These are phyloP conservation scores for Tanaodytes sp. DNA, from an alignment of 2,888 invertebrate genomes.

Conservation along the genomic window DNA sequence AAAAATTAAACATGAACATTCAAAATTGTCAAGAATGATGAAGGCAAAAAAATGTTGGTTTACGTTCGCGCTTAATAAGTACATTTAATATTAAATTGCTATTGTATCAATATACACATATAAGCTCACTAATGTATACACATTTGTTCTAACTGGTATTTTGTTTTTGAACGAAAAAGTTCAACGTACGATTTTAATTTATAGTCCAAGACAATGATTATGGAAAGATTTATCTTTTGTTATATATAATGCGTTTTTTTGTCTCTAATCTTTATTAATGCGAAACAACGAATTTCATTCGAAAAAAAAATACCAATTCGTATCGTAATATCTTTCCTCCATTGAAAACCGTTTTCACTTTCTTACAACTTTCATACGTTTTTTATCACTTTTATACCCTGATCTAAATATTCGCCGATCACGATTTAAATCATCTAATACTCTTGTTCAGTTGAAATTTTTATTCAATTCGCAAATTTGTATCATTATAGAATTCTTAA, in stretches of 20 bases:
- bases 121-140: constrained; percentile 59
- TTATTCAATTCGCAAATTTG: not conserved
- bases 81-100: constrained; percentile 47
- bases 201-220: too few relatives aligned
- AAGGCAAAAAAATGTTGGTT: too few relatives aligned
- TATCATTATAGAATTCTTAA: too few relatives aligned
- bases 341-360: constrained; percentile 10
- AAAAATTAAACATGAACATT: too few relatives aligned
- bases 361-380: constrained; percentile 37
- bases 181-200: too few relatives aligned
- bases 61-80: constrained; percentile 41
- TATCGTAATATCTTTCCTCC: constrained; percentile 22
- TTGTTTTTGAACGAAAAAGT: constrained; percentile 36
- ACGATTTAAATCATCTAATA: constrained; percentile 21
- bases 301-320: constrained; percentile 42
- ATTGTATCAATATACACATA: constrained; percentile 59
- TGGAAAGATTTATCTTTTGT: too few relatives aligned
- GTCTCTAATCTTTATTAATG: too few relatives aligned
- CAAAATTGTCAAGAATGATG: too few relatives aligned
- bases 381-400: constrained; percentile 57
- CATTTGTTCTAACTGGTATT: constrained; percentile 41
- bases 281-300: constrained; percentile 13
- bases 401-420: constrained; percentile 41
- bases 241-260: too few relatives aligned
- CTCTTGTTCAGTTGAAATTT: not conserved